phyloP scores from a whole-genome alignment of 2,888 invertebrate species.

The Trachelus iudaicus region DNA sequence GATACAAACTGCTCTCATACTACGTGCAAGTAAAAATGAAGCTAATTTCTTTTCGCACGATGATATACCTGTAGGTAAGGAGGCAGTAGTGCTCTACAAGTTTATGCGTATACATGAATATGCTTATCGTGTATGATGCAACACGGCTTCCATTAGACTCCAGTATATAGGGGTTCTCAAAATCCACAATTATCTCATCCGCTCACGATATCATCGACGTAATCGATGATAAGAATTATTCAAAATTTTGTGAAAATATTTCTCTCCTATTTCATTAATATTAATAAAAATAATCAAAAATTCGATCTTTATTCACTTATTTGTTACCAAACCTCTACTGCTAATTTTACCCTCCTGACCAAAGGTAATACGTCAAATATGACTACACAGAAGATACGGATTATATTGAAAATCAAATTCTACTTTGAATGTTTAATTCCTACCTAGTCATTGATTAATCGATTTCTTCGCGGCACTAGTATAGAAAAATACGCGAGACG shows the following conservation, averaged over 20 bases:
- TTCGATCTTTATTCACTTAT: background rate
- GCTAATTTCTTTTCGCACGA: background rate
- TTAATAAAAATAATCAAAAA: background rate
- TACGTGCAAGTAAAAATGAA: background rate
- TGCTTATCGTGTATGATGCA: background rate
- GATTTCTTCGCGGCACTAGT: no score
- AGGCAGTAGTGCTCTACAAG: background rate
- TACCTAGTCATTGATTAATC: background rate
- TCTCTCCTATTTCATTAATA: background rate
- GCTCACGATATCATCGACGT: background rate
- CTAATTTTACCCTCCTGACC: background rate
- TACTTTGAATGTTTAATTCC: background rate
- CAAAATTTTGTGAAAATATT: background rate
- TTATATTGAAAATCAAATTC: background rate
- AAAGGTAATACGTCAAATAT: background rate
- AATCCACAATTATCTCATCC: background rate
- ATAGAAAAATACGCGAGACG: no score
- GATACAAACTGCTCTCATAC: background rate
- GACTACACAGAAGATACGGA: background rate
- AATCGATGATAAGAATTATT: background rate
- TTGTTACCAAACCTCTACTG: no score
- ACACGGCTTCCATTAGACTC: background rate
- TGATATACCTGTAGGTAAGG: background rate
- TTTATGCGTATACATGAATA: background rate
- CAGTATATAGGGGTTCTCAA: background rate